Evolutionary conservation across 2,113 vertebrate genomes (phyloP).

Genomic region (Xiphophorus hellerii): DNA sequence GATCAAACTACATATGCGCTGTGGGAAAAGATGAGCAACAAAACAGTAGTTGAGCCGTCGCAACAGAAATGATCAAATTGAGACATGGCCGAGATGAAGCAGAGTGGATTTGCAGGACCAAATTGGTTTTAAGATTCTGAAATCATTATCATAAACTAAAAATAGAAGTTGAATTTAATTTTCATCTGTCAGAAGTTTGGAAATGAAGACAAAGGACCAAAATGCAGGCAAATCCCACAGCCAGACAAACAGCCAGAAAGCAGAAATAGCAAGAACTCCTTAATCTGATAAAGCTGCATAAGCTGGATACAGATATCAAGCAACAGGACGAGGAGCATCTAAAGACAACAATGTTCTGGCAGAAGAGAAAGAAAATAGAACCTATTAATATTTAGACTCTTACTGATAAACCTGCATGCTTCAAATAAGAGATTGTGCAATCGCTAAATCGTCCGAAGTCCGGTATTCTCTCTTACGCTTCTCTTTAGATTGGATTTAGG

Average conservation of each 20-base stretch:
- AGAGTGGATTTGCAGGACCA: not conserved
- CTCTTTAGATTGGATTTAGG: not conserved
- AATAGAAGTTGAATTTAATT: not conserved
- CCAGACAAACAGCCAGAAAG: not conserved
- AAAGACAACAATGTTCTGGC: not conserved
- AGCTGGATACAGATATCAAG: not conserved
- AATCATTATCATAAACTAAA: not conserved
- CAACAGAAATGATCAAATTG: not conserved
- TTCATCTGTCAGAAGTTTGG: not conserved
- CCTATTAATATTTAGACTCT: not conserved
- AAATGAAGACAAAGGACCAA: not conserved
- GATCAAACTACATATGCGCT: not conserved
- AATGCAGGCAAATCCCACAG: not conserved
- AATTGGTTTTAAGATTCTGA: not conserved
- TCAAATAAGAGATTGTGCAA: not conserved
- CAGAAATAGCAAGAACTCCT: not conserved
- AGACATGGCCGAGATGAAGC: not conserved
- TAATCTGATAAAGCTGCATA: not conserved
- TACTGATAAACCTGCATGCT: not conserved
- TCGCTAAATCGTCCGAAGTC: not conserved
- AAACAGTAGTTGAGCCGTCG: not conserved
- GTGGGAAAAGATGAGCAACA: not conserved
- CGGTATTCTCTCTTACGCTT: not conserved
- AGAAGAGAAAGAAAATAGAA: not conserved
- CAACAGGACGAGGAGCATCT: not conserved